A percentile compares a stretch with the other conserved stretches of the same genome.
Evolutionary conservation across 2,113 vertebrate species (phyloP).

Genomic region (Chaetodon auriga): DNA sequence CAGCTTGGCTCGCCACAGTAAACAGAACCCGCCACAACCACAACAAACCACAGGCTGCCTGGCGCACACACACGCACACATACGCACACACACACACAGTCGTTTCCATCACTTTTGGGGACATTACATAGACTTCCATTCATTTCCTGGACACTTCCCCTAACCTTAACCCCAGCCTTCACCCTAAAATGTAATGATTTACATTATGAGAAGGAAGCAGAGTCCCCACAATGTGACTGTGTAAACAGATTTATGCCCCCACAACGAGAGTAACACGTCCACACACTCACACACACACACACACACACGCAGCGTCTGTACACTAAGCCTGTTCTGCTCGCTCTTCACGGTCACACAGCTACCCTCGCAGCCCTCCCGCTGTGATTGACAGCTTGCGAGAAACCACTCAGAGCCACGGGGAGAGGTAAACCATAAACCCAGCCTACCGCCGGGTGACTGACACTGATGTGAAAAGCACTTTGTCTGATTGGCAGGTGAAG

Average conservation of each 20-base stretch:
- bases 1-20: conserved; percentile 69
- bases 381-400: conserved; percentile 71
- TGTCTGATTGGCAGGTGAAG: conserved; percentile 66
- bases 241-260: too few species aligned
- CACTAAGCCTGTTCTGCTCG: conserved; percentile 42
- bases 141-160: too few species aligned
- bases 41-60: conserved; percentile 79
- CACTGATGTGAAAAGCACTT: conserved; percentile 70
- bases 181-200: too few species aligned
- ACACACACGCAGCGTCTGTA: conserved; percentile 19
- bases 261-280: neutral
- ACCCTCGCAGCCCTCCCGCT: conserved; percentile 34
- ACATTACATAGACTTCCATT: too few species aligned
- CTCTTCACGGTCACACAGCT: conserved; percentile 42
- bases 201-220: too few species aligned
- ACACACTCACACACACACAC: conserved; percentile 28
- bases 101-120: too few species aligned
- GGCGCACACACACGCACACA: conserved; percentile 37
- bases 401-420: conserved; percentile 57
- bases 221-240: too few species aligned
- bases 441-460: conserved; percentile 59
- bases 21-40: conserved; percentile 73
- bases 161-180: too few species aligned
- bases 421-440: conserved; percentile 57
- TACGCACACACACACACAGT: conserved; percentile 23